Conservation (phyloP, 1,140 invertebrate species). For the Scylla paramamosain region DNA sequence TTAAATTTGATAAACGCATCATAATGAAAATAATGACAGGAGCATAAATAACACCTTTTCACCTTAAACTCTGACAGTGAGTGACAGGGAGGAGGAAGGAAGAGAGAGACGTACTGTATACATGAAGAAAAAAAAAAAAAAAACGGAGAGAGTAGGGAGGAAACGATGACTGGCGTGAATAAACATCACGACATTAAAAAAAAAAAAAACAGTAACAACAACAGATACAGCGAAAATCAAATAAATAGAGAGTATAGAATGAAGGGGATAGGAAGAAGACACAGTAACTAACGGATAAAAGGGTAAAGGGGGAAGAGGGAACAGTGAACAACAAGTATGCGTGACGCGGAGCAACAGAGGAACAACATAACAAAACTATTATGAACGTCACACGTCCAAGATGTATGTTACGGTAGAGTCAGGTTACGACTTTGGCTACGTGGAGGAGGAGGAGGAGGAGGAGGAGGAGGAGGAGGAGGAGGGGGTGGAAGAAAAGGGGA, state of each 20-base stretch:
- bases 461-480: not conserved
- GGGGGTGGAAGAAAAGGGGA: not conserved
- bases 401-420: not conserved
- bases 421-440: not conserved
- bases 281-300: not conserved
- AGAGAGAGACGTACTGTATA: not conserved
- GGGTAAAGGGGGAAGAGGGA: not conserved
- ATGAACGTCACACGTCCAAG: not conserved
- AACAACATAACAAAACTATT: conserved; percentile 6
- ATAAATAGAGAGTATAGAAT: too few relatives aligned
- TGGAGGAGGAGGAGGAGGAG: not conserved
- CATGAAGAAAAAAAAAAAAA: too few relatives aligned
- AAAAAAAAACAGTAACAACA: not conserved
- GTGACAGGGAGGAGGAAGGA: too few relatives aligned
- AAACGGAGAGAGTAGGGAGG: not conserved
- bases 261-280: too few relatives aligned
- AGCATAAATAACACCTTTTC: too few relatives aligned
- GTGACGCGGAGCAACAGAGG: not conserved
- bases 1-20: too few relatives aligned
- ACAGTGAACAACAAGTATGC: not conserved
- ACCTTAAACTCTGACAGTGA: too few relatives aligned
- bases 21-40: too few relatives aligned
- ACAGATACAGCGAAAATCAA: not conserved
- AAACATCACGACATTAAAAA: not conserved
- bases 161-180: not conserved